phyloP scores from a whole-genome alignment of 2,888 invertebrate species.

The Polyploca ridens region DNA sequence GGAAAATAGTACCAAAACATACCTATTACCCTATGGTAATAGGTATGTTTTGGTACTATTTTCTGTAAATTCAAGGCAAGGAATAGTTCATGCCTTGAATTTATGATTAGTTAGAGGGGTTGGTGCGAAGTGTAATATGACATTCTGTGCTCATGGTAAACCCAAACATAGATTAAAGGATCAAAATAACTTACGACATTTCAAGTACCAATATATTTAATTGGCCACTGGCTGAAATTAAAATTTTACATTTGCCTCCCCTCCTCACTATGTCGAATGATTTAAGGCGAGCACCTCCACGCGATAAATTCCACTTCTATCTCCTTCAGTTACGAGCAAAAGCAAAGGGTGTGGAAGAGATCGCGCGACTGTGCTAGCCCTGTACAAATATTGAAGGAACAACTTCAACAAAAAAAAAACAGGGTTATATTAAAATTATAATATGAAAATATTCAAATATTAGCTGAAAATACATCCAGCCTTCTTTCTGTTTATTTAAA shows the following conservation, averaged over 20 bases:
- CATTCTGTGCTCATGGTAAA: not conserved
- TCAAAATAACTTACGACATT: constrained; percentile 72
- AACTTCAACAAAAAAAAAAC: constrained; percentile 82
- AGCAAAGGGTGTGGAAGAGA: constrained; percentile 21
- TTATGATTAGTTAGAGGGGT: too few relatives aligned
- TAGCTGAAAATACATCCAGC: constrained; percentile 79
- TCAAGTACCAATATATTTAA: constrained; percentile 82
- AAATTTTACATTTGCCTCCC: constrained; percentile 78
- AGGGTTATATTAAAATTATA: constrained; percentile 85
- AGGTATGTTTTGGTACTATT: too few relatives aligned
- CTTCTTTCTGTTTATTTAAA: constrained; percentile 83
- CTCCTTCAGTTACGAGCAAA: constrained; percentile 22
- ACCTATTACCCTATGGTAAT: too few relatives aligned
- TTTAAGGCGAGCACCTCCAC: constrained; percentile 57
- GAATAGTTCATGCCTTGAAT: too few relatives aligned
- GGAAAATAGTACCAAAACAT: too few relatives aligned
- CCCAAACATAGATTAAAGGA: constrained; percentile 15
- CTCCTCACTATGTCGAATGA: constrained; percentile 64
- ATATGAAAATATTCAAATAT: constrained; percentile 85
- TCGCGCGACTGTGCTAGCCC: constrained; percentile 57
- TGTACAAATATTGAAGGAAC: constrained; percentile 78
- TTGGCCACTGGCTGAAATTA: constrained; percentile 84
- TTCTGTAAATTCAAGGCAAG: too few relatives aligned
- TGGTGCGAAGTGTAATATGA: too few relatives aligned
- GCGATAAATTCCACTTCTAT: constrained; percentile 25